Evolutionary conservation across 2,113 vertebrate species (phyloP).

Genomic region (Calyptommatus sinebrachiatus): DNA sequence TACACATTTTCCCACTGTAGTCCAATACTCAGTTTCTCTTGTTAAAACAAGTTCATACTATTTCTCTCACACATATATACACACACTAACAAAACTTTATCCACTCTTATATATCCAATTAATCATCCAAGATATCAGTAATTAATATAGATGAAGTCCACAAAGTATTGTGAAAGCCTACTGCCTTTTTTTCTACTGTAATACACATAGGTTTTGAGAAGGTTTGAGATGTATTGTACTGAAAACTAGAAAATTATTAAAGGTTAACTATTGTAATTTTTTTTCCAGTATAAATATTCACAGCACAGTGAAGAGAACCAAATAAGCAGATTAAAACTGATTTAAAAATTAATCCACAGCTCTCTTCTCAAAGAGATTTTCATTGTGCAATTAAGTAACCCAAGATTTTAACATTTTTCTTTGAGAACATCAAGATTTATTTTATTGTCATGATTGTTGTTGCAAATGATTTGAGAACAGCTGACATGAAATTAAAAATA

Average conservation of each 20-base stretch:
- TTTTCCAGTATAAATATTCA: conserved; percentile 66
- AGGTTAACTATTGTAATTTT: conserved; percentile 65
- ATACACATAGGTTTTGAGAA: background rate
- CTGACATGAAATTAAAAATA: conserved; percentile 59
- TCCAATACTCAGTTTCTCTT: too few relatives aligned
- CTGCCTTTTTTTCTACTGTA: conserved; percentile 9
- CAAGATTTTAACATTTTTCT: conserved; percentile 50
- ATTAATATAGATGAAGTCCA: conserved; percentile 20
- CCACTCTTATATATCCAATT: background rate
- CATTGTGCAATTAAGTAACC: conserved; percentile 69
- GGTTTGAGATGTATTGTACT: conserved; percentile 55
- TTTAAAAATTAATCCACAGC: conserved; percentile 77
- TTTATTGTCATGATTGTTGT: conserved; percentile 45
- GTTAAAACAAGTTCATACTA: too few relatives aligned
- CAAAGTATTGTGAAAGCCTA: background rate
- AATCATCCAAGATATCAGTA: background rate
- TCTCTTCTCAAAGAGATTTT: conserved; percentile 71
- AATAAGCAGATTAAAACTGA: conserved; percentile 75
- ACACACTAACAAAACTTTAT: background rate
- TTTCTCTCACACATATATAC: background rate
- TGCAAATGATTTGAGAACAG: conserved; percentile 56
- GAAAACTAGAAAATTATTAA: conserved; percentile 66
- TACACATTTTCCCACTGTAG: background rate
- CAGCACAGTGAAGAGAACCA: conserved; percentile 68
- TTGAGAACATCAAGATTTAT: conserved; percentile 55